A percentile compares a stretch with the other conserved stretches of the same genome.
phyloP scores from a whole-genome alignment of 1,140 invertebrate species.

The Apolygus lucorum region DNA sequence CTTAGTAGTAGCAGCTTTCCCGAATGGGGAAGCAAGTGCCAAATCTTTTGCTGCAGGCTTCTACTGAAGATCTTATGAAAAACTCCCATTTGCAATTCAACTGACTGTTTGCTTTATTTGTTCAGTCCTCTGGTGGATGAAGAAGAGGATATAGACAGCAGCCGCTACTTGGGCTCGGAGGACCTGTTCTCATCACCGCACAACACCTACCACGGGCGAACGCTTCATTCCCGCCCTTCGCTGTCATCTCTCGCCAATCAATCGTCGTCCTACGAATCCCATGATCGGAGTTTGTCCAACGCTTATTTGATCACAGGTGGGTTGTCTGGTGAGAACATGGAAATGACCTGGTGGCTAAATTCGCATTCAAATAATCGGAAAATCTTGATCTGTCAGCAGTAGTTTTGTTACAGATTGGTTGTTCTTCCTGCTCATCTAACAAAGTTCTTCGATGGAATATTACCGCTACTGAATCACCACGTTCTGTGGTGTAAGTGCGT shows the following conservation, averaged over 20 bases:
- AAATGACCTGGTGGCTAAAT: background rate
- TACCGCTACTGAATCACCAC: no score
- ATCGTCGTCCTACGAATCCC: conserved; percentile 38
- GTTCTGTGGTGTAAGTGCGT: background rate
- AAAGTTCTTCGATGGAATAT: no score
- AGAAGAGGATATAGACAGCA: conserved; percentile 3
- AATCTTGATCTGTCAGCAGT: no score
- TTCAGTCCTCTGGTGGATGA: background rate
- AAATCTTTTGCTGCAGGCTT: no score
- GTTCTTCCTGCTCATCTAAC: no score
- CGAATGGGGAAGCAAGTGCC: no score
- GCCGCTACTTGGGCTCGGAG: background rate
- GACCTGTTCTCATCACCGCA: conserved; percentile 53
- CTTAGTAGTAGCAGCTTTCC: no score
- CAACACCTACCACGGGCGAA: conserved; percentile 85
- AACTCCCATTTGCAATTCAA: no score
- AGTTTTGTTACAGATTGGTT: background rate
- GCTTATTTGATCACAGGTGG: conserved; percentile 4
- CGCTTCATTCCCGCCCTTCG: conserved; percentile 33
- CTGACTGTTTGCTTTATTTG: no score
- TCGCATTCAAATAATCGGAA: background rate
- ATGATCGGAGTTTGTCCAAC: conserved; percentile 12
- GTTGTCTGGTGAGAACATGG: background rate
- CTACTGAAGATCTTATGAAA: no score
- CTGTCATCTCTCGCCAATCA: conserved; percentile 1